Base-by-base conservation (phyloP, 2,797 vertebrate species). In the Myotis findleyi region DNA sequence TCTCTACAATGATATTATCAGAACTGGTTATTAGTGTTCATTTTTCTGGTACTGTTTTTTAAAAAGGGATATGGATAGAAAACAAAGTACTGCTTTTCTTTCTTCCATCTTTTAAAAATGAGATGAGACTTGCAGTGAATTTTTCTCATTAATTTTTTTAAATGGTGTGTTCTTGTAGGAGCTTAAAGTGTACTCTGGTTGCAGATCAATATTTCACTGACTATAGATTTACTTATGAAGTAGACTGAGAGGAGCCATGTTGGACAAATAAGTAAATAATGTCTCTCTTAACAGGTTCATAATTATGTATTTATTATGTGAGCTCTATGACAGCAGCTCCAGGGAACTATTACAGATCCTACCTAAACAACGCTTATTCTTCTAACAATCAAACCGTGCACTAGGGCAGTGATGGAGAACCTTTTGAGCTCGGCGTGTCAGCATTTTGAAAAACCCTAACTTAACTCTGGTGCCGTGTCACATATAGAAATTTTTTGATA, bases 171-270 rank as follows among this genome's bases (percentile, higher is more conserved):
- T 97, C 97, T 95, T 95, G 93, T 94, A 96, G 97, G 93, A 89
- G 79, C 97, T 96, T 94, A 93, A 77, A 89, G 51, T 95, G 30
- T 93, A 71, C 95, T 98, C 97, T 94, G 97, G 97, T 96, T 97
- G 96, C 96, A 96, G 97, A 98, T 98, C 98, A 97, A 98, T 98
- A 98, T 23, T 73, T 93, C 90, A 97, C 96, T 66, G 89, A 64
- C 94, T 98, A 98, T 98, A 98, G 98, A 98, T 96, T 96, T 96
- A 97, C 98, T 98, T 95, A 97, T 14, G 89, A 82, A 64, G 97
- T 96, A 98, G 98, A 98, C 98, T 98, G 94, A 96, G 97, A 97
- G 98, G 98, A 98, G 98, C 98, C 98, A 96, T 94, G 97, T 97
- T 97, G 94, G 97, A 98, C 98, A 98, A 98, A 96, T 97, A 97